Conservation (phyloP, 2,888 invertebrate genomes). For the Drosophila mimetica region DNA sequence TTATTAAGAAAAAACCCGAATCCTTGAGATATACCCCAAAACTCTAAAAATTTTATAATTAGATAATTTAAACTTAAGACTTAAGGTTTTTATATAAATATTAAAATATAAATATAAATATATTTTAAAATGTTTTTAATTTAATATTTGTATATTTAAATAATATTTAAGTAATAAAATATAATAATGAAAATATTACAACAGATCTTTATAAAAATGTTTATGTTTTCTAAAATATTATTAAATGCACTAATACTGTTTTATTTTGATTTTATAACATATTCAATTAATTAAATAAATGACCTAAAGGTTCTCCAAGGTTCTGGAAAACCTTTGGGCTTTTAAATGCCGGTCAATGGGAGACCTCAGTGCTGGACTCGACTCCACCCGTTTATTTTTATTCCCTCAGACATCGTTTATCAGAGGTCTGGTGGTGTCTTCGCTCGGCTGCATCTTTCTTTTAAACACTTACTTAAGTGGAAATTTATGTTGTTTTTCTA, state of each 20-base stretch:
- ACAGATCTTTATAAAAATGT: neutral
- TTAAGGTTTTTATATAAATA: too few species aligned
- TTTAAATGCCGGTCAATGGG: neutral
- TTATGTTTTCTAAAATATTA: too few species aligned
- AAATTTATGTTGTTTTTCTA: conserved; percentile 77
- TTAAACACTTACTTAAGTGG: conserved; percentile 80
- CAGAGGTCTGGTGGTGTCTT: conserved; percentile 48
- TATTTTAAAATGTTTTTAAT: too few species aligned
- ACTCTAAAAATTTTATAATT: too few species aligned
- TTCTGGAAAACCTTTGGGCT: neutral
- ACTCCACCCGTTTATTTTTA: conserved; percentile 20
- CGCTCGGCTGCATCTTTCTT: conserved; percentile 63
- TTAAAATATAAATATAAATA: too few species aligned
- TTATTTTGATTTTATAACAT: too few species aligned
- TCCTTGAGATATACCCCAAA: too few species aligned
- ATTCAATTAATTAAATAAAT: too few species aligned
- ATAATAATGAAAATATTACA: neutral
- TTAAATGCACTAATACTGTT: too few species aligned
- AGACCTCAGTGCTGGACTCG: neutral
- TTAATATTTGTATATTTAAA: too few species aligned
- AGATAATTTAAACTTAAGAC: too few species aligned
- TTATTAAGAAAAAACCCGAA: neutral
- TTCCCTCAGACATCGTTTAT: conserved; percentile 57
- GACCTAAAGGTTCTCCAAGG: neutral
- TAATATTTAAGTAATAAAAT: neutral